A percentile compares a stretch with the other conserved stretches of the same genome.
phyloP scores from a whole-genome alignment of 1,140 invertebrate species.

The Drosophila bipectinata region DNA sequence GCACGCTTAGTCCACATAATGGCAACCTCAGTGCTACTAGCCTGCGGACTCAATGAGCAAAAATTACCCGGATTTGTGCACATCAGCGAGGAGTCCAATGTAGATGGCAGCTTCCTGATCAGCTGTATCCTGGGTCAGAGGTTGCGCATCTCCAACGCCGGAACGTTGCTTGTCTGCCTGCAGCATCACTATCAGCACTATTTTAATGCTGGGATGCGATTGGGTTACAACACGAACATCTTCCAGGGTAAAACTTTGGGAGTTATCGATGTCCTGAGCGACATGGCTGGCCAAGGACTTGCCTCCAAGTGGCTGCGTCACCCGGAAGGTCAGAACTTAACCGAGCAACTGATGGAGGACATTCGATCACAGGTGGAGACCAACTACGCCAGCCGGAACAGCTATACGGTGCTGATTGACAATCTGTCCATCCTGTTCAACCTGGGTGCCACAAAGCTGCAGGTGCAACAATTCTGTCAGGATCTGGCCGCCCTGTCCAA shows the following conservation, averaged over 20 bases:
- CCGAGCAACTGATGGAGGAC: constrained; percentile 60
- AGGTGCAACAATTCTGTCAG: constrained; percentile 80
- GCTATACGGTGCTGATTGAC: constrained; percentile 88
- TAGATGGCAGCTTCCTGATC: constrained; percentile 89
- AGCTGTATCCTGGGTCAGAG: constrained; percentile 86
- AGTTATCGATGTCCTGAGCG: constrained; percentile 86
- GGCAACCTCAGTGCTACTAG: constrained; percentile 85
- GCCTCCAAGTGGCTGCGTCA: constrained; percentile 65
- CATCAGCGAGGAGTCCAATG: constrained; percentile 88
- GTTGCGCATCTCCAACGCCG: constrained; percentile 85
- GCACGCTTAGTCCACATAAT: constrained; percentile 79
- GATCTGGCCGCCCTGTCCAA: constrained; percentile 81
- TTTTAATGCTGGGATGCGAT: constrained; percentile 88
- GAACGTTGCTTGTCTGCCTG: constrained; percentile 87
- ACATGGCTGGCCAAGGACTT: constrained; percentile 78
- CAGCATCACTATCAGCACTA: constrained; percentile 90
- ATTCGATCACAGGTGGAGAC: constrained; percentile 63
- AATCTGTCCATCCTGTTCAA: constrained; percentile 89
- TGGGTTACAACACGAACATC: constrained; percentile 88
- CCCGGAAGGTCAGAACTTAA: constrained; percentile 54
- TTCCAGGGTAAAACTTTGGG: constrained; percentile 85
- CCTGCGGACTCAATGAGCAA: constrained; percentile 86
- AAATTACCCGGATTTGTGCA: constrained; percentile 86
- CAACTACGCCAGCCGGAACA: constrained; percentile 65
- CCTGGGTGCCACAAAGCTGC: constrained; percentile 84